A percentile compares a stretch with the other conserved stretches of the same genome.
phyloP scores from a whole-genome alignment of 2,888 invertebrate species.

The Melanotus villosus region DNA sequence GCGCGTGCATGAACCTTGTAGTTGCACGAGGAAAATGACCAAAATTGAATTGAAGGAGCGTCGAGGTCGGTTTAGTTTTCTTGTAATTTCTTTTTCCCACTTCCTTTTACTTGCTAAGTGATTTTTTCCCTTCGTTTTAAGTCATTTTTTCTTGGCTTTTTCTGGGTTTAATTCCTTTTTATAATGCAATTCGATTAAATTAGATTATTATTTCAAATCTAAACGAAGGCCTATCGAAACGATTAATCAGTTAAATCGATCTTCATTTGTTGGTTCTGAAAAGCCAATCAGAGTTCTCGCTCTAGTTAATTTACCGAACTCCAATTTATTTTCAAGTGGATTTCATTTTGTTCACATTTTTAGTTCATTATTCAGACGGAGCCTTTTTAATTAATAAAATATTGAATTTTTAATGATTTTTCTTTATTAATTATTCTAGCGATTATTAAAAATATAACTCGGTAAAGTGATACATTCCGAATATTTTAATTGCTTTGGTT shows the following conservation, averaged over 20 bases:
- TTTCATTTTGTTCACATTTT: conserved; percentile 11
- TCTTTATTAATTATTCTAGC: too few species aligned
- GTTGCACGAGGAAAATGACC: conserved; percentile 1
- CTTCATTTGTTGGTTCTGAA: neutral
- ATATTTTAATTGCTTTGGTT: too few species aligned
- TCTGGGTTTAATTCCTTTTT: neutral
- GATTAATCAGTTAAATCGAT: conserved; percentile 14
- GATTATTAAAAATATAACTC: too few species aligned
- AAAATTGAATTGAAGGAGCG: neutral
- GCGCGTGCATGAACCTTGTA: conserved; percentile 1
- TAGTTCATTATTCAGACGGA: neutral
- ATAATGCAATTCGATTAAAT: neutral
- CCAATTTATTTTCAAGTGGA: conserved; percentile 5
- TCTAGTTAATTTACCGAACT: conserved; percentile 6
- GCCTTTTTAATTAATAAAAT: neutral
- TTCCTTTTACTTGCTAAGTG: too few species aligned
- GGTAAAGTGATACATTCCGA: too few species aligned
- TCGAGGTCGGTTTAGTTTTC: neutral
- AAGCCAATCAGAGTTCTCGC: neutral
- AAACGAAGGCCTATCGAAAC: neutral
- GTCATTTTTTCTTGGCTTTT: neutral
- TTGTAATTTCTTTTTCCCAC: too few species aligned
- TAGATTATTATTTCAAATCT: conserved; percentile 9
- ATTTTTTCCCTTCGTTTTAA: too few species aligned
- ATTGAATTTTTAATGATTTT: neutral